Evolutionary conservation across 2,797 vertebrate genomes (phyloP), one percentile per base, ranked within the genome.

Genomic region (Chelon labrosus): DNA sequence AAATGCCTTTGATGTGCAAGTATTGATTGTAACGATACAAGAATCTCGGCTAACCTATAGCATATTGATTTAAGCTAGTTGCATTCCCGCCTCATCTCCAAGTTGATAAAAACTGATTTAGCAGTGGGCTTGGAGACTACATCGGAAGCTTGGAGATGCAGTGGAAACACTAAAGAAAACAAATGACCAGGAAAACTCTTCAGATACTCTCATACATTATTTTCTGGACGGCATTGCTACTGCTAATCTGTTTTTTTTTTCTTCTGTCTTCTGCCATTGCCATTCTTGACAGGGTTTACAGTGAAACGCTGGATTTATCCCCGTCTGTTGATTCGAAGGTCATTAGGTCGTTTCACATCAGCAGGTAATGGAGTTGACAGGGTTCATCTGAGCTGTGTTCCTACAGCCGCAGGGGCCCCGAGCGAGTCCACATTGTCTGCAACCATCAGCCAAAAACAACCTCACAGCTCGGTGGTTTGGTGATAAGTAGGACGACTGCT

Each of bases 331-430:
- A 73, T 82, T 81, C 82, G 93, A 91, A 94, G 93, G 91, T 93
- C 93, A 92, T 85, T 84, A 87, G 89, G 88, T 90, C 47, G 60
- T 91, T 91, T 80, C 89, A 91, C 81, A 76, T 91, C 78, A 84
- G 85, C 85, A 87, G 89, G 90, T 94, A 93, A 94, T 92, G 85
- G 85, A 90, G 88, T 85, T 94, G 93, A 95, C 92, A 92, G 89
- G 85, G 78, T 81, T 91, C 85, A 85, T 89, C 86, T 85, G 83
- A 91, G 84, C 66, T 64, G 57, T 85, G 79, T 88, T 89, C 87
- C 80, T 79, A 70, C 77, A 87, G 87, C 90, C 89, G 38, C 60
- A 80, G 84, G 88, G 85, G 52, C 66, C 65, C 70, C 4, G 53
- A 83, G 79, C 68, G 78, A 84, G 57, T 73, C 63, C 12, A 35